Base-by-base conservation (phyloP, 2,113 vertebrate species). In the Chaetops frenatus region DNA sequence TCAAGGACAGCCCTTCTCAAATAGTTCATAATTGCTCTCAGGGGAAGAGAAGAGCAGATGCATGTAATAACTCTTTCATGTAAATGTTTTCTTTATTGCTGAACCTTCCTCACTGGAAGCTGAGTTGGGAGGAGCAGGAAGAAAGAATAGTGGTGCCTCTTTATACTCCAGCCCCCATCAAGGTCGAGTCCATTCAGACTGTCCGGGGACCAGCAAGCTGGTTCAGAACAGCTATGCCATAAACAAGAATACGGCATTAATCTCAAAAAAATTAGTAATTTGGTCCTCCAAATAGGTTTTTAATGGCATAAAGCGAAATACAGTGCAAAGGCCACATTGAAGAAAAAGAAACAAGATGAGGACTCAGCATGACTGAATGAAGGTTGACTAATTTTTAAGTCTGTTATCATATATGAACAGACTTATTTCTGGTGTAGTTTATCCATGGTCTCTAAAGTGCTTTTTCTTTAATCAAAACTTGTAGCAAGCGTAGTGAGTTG, bases 1-100 rank as follows among this genome's bases (percentile, higher is more conserved):
- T 92, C 92, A 95, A 88, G 79, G 71, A 88, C 50, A 83, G 88
- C 21, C 71, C 79, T 94, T 83, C 83, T 54, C 71, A 82, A 92
- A 69, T 12, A 45, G 53, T 48, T 71, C 45, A 24, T 73, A 94
- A 88, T n/a, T 83, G 71, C 71, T 92, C 88, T 58, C 70, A 42
- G 33, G 35, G 54, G 61, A 90, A 23, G 2, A 84, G 56, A 89
- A 96, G 84, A 89, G 69, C 65, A 94, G 87, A 91, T 91, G 88
- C 36, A 71, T 33, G 71, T 61, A 77, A 77, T 92, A 96, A 90
- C 38, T 62, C 50, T 69, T 94, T 36, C 58, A 73, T 24, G 35
- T 80, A 90, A 88, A 88, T 80, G 20, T 86, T 91, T 94, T 77
- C 44, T 67, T 92, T 67, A 88, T 53, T 36, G 48, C 35, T 88